phyloP scores from a whole-genome alignment of 2,797 vertebrate genomes.

The Gadopsis marmoratus region DNA sequence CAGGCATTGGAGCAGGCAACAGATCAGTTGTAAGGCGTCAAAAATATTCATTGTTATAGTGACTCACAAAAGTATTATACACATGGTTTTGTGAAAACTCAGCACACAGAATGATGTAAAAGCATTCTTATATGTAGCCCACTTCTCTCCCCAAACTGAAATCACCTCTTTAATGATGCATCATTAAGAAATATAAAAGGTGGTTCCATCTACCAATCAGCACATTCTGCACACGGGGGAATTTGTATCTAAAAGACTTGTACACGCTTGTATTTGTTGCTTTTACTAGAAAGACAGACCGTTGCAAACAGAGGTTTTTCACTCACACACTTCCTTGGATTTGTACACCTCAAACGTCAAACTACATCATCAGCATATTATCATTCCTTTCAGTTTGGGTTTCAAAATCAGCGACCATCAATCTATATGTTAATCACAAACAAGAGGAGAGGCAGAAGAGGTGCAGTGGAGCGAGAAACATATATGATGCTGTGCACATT shows the following conservation, averaged over 20 bases:
- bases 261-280: slow-evolving; percentile 18
- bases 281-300: slow-evolving; percentile 12
- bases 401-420: slow-evolving; percentile 14
- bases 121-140: slow-evolving; percentile 15
- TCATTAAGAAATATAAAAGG: slow-evolving; percentile 8
- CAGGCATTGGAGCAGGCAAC: slow-evolving; percentile 53
- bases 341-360: slow-evolving; percentile 30
- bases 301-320: slow-evolving; percentile 30
- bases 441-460: slow-evolving; percentile 33
- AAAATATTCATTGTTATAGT: slow-evolving; percentile 20
- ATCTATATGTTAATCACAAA: slow-evolving; percentile 37
- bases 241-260: slow-evolving; percentile 8
- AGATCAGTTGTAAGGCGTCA: slow-evolving; percentile 63
- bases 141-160: slow-evolving; percentile 26
- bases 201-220: not conserved
- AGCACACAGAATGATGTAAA: slow-evolving; percentile 38
- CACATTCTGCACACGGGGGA: slow-evolving; percentile 9
- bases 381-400: slow-evolving; percentile 7
- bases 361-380: slow-evolving; percentile 7
- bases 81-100: slow-evolving; percentile 8
- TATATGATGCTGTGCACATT: slow-evolving; percentile 19
- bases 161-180: slow-evolving; percentile 9
- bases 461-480: slow-evolving; percentile 30
- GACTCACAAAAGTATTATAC: slow-evolving; percentile 31
- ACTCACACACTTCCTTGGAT: slow-evolving; percentile 1